phyloP scores from a whole-genome alignment of 2,797 vertebrate species.

The Manis crassicaudata region DNA sequence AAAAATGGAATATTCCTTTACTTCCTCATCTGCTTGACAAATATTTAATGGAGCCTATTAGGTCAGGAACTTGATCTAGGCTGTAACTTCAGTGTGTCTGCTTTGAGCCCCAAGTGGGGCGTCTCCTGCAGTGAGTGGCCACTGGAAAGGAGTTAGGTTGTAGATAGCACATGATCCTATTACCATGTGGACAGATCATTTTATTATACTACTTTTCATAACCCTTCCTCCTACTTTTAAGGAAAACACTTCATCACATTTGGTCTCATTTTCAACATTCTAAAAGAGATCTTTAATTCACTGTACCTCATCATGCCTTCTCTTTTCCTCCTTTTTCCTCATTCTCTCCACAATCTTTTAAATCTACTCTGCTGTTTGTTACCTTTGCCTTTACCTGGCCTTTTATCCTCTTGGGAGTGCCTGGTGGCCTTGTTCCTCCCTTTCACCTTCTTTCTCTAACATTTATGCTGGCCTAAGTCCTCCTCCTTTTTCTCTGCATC shows the following conservation, averaged over 20 bases:
- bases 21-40: neutral
- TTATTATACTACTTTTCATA: neutral
- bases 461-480: neutral
- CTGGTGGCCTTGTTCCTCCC: neutral
- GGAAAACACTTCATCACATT: neutral
- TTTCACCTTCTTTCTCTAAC: neutral
- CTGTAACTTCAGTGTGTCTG: neutral
- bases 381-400: neutral
- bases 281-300: neutral
- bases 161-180: neutral
- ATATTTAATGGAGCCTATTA: neutral
- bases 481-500: neutral
- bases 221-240: neutral
- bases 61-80: neutral
- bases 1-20: neutral
- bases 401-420: neutral
- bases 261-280: neutral
- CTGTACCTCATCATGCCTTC: neutral
- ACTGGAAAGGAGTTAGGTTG: fast-evolving
- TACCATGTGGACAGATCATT: neutral
- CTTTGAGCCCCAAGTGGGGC: neutral
- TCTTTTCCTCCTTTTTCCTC: neutral
- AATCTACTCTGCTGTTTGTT: neutral
- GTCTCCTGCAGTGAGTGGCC: neutral
- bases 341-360: neutral